Conservation (phyloP, 2,888 invertebrate species). For the Caenorhabditis sp. region DNA sequence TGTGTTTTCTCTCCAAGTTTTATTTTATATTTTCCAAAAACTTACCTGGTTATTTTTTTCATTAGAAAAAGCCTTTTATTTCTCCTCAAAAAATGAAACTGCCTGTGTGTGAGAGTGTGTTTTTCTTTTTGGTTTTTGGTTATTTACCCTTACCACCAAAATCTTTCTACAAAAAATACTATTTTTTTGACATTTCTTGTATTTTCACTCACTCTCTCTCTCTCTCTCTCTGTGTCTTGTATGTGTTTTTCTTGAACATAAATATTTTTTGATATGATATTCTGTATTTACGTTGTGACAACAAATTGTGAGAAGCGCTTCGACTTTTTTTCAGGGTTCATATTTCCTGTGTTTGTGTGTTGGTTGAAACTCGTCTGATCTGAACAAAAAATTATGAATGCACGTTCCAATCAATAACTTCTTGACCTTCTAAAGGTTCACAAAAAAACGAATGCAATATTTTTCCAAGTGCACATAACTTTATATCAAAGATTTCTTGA, state of each 20-base stretch:
- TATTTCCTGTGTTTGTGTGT: not conserved
- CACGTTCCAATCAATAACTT: not conserved
- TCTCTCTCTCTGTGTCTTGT: not conserved
- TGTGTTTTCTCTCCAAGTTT: not conserved
- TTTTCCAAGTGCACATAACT: no score
- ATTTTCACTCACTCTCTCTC: slow-evolving; percentile 6
- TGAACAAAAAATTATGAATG: not conserved
- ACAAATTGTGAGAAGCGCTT: not conserved
- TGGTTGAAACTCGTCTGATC: not conserved
- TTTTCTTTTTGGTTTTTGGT: slow-evolving; percentile 24
- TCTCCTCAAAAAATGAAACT: slow-evolving; percentile 13
- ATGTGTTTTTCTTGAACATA: slow-evolving; percentile 1
- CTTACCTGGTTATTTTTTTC: not conserved
- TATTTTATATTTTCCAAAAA: not conserved
- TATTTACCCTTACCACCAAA: not conserved
- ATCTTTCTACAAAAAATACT: not conserved
- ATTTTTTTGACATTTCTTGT: not conserved
- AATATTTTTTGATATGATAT: not conserved
- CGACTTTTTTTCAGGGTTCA: not conserved
- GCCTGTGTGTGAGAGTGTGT: slow-evolving; percentile 42
- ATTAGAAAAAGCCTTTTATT: slow-evolving; percentile 14
- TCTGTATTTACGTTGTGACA: not conserved
- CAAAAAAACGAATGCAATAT: not conserved
- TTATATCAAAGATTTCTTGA: no score
- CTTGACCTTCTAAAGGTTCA: no score